These are phyloP conservation scores for Cataglyphis albicans DNA, from an alignment of 2,888 invertebrate genomes.

Conservation along the genomic window DNA sequence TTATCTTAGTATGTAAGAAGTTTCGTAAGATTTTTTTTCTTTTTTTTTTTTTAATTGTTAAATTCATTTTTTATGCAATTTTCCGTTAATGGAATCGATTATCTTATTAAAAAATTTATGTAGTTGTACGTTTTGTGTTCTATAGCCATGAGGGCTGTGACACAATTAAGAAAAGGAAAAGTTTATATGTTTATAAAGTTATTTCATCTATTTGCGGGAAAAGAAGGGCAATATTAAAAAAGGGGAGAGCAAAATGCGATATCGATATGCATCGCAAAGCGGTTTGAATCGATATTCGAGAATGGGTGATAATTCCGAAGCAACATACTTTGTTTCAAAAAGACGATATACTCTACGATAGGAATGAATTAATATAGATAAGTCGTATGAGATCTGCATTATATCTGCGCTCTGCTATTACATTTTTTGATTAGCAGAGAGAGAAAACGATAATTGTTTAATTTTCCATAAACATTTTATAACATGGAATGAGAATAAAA, in stretches of 20 bases:
- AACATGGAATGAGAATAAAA: background rate
- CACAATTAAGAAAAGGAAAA: constrained; percentile 43
- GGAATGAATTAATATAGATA: constrained; percentile 15
- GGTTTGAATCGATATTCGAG: constrained; percentile 30
- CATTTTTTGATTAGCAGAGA: background rate
- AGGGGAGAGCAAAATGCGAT: background rate
- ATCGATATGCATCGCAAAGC: constrained; percentile 34
- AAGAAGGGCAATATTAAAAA: constrained; percentile 13
- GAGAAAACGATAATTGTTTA: background rate
- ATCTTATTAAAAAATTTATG: constrained; percentile 49
- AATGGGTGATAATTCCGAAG: constrained; percentile 35
- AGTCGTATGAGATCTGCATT: constrained; percentile 32
- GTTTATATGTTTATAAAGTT: constrained; percentile 38
- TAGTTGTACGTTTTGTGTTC: constrained; percentile 56
- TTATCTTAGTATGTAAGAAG: constrained; percentile 93
- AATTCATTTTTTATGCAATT: constrained; percentile 63
- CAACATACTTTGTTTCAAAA: constrained; percentile 16
- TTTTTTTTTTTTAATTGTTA: constrained; percentile 46
- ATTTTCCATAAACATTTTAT: background rate
- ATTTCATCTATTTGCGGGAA: constrained; percentile 23
- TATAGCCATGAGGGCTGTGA: constrained; percentile 53
- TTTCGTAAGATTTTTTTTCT: constrained; percentile 54
- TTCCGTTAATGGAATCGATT: constrained; percentile 51
- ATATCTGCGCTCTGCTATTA: constrained; percentile 3
- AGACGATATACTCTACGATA: constrained; percentile 28